Percentiles rank a stretch among this genome's conserved stretches.
Evolutionary conservation across 2,113 vertebrate species (phyloP).

Genomic region (Cygnus buccinator): DNA sequence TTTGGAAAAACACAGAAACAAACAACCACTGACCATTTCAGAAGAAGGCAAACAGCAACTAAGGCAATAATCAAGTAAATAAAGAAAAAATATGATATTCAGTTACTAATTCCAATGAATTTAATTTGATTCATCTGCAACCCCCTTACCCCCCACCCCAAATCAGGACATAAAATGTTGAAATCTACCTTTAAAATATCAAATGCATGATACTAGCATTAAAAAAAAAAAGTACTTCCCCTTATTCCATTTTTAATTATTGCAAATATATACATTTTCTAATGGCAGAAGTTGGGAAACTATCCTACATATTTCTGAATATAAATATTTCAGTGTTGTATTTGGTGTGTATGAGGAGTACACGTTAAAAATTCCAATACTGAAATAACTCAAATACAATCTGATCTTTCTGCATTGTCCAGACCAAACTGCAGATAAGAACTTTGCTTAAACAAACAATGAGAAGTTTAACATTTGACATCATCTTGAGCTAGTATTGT

Average conservation of each 20-base stretch:
- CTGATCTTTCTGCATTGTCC: background rate
- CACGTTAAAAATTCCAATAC: background rate
- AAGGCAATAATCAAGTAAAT: background rate
- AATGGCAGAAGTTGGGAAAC: background rate
- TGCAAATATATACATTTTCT: background rate
- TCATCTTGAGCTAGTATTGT: background rate
- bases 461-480: background rate
- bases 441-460: background rate
- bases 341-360: background rate
- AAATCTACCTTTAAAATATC: background rate
- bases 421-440: background rate
- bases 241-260: background rate
- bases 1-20: background rate
- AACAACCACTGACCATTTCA: background rate
- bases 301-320: background rate
- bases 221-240: background rate
- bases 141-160: too few relatives aligned
- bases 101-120: background rate
- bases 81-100: rapidly evolving
- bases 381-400: background rate
- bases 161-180: background rate
- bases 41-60: background rate
- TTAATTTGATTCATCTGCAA: background rate
- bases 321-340: background rate
- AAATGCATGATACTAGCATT: background rate